Conservation (phyloP, 2,797 vertebrate genomes). For the Poeciliopsis paucimaculata region DNA sequence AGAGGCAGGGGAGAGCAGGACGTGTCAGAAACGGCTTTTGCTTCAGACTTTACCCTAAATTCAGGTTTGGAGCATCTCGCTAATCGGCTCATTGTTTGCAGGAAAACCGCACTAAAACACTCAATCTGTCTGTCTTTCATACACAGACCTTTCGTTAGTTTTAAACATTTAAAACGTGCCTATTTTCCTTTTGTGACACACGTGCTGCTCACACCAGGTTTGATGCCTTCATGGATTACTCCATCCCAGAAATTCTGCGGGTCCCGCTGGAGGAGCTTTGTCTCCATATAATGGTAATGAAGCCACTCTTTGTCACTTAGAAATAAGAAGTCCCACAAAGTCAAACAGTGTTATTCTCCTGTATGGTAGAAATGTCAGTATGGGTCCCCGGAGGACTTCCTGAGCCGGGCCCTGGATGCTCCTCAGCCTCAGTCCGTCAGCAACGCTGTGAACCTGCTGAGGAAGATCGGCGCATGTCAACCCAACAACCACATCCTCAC, state of each 20-base stretch:
- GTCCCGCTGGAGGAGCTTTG: slow-evolving; percentile 97
- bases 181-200: not conserved
- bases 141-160: not conserved
- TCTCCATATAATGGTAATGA: slow-evolving; percentile 94
- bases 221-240: slow-evolving; percentile 91
- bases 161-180: not conserved
- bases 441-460: slow-evolving; percentile 90
- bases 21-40: slow-evolving; percentile 92
- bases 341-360: not conserved
- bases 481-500: slow-evolving; percentile 85
- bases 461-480: slow-evolving; percentile 93
- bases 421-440: slow-evolving; percentile 94
- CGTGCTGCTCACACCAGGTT: slow-evolving; percentile 79
- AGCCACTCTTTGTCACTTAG: not conserved
- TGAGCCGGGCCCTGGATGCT: slow-evolving; percentile 89
- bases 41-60: slow-evolving; percentile 92
- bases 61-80: slow-evolving; percentile 77
- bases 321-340: not conserved
- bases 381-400: slow-evolving; percentile 94
- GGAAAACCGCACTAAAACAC: slow-evolving; percentile 5
- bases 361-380: slow-evolving; percentile 90
- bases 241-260: slow-evolving; percentile 95
- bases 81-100: not conserved
- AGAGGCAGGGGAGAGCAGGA: slow-evolving; percentile 95
- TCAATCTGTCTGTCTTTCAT: not conserved